Base-by-base conservation (phyloP, 1,140 invertebrate genomes). In the Rhopalosiphum padi region DNA sequence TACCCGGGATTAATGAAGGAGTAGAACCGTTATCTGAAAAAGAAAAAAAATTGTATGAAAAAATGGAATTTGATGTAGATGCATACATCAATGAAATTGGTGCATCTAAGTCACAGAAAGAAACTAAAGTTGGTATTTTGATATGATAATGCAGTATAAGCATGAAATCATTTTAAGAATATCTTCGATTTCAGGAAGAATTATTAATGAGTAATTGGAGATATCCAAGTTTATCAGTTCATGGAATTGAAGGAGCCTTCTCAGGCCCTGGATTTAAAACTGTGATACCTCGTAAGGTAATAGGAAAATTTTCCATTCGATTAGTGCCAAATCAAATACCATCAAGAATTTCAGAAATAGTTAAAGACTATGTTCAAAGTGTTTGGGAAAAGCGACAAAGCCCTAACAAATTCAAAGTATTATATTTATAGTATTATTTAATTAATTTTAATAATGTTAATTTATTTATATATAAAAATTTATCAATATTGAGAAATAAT, bases 281-380 rank as follows among this genome's bases (percentile, higher is more conserved):
- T 94, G 99, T 99, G 0, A 99, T 99, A 94, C 99, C 99, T 3
- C 96, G 97, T 82, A 99, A 99, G 95, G 99, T 99, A 0, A 97
- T 97, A 94, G 99, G 99, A 53, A 99, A 99, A 95, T 99, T 99
- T 95, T 99, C 98, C 1, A 97, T 99, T 94, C 96, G 99, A 94
- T 97, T 99, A 94, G 99, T 99, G 0, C 99, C 99, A 3, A 96
- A 99, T 95, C 98, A 99, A 96, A 96, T 97, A 82, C 98, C 98
- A 2, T 96, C 97, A 68, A 96, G 97, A 94, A 96, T 98, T 48
- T 97, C 97, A 93, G 95, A 98, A 94, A 96, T 96, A 88, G 98
- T 99, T 1, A 95, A 96, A 23, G 96, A 96, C 35, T 97, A 99
- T 95, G 94, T 99, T 22, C 95, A 96, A 55, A 96, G 98, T 91